Percentiles rank a stretch among this genome's conserved stretches.
These are phyloP conservation scores for Boloria euphrosyne DNA, from an alignment of 2,888 invertebrate species.

Conservation along the genomic window DNA sequence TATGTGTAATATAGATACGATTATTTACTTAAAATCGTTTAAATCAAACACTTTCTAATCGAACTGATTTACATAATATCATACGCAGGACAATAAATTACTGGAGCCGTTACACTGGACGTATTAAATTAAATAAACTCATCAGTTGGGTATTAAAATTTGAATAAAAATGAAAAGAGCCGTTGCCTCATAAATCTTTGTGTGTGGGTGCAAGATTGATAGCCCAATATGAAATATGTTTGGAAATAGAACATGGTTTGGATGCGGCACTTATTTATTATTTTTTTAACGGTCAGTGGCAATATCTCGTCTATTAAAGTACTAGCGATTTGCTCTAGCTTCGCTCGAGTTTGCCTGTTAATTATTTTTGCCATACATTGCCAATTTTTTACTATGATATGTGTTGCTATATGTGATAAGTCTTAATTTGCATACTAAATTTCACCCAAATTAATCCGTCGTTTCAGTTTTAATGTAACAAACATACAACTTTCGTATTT, in stretches of 20 bases:
- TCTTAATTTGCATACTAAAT: too few relatives aligned
- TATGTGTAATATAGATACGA: too few relatives aligned
- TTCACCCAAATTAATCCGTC: too few relatives aligned
- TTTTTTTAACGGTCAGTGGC: not conserved
- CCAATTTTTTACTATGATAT: too few relatives aligned
- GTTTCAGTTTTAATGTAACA: too few relatives aligned
- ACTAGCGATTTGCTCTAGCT: not conserved
- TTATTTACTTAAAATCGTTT: slow-evolving; percentile 8
- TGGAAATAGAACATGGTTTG: slow-evolving; percentile 39
- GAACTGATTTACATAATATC: slow-evolving; percentile 43
- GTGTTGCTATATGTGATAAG: too few relatives aligned
- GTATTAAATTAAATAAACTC: slow-evolving; percentile 57
- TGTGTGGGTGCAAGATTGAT: slow-evolving; percentile 72
- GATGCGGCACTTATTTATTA: slow-evolving; percentile 34
- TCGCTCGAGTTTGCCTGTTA: too few relatives aligned
- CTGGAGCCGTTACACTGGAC: slow-evolving; percentile 36
- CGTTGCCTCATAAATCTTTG: slow-evolving; percentile 56
- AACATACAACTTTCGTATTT: too few relatives aligned
- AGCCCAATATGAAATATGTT: slow-evolving; percentile 63
- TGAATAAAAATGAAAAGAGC: slow-evolving; percentile 63
- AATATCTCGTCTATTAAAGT: too few relatives aligned
- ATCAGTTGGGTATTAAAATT: slow-evolving; percentile 59
- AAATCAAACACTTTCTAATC: slow-evolving; percentile 42
- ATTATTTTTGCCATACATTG: too few relatives aligned
- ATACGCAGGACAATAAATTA: slow-evolving; percentile 44